Evolutionary conservation across 1,140 invertebrate genomes (phyloP).

Genomic region (Drosophila baimaii): DNA sequence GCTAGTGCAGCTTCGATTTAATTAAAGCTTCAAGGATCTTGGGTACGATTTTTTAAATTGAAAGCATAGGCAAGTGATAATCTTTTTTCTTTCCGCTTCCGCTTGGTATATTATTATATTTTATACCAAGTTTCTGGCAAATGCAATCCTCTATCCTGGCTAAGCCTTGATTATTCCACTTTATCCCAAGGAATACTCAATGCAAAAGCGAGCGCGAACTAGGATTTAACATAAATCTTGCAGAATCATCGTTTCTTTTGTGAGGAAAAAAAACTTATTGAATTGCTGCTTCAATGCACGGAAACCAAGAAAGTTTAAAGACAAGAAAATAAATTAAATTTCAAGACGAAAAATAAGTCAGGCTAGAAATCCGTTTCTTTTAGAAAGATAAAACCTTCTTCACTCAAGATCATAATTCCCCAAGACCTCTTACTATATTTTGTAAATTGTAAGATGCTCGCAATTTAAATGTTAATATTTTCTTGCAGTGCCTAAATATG

Average conservation of each 20-base stretch:
- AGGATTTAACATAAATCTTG: slow-evolving; percentile 8
- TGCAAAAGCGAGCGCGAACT: not conserved
- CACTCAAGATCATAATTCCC: not conserved
- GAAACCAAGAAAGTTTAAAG: not conserved
- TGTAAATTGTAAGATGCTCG: too few relatives aligned
- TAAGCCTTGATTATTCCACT: slow-evolving; percentile 17
- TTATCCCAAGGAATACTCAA: slow-evolving; percentile 24
- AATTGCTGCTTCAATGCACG: not conserved
- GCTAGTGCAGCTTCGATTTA: slow-evolving; percentile 9
- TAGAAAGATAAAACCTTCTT: not conserved
- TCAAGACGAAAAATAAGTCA: too few relatives aligned
- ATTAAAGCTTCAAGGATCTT: not conserved
- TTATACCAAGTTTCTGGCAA: not conserved
- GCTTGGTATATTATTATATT: not conserved
- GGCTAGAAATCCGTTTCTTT: not conserved
- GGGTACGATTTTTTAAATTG: too few relatives aligned
- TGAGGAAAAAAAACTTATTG: slow-evolving; percentile 15
- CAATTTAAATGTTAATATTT: too few relatives aligned
- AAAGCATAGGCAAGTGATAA: too few relatives aligned
- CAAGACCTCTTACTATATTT: not conserved
- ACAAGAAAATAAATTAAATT: not conserved
- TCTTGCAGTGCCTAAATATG: slow-evolving; percentile 4
- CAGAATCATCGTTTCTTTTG: slow-evolving; percentile 23
- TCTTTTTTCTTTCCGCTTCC: too few relatives aligned
- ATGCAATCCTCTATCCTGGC: not conserved